phyloP scores from a whole-genome alignment of 2,113 vertebrate genomes.

The Solenodon paradoxus region DNA sequence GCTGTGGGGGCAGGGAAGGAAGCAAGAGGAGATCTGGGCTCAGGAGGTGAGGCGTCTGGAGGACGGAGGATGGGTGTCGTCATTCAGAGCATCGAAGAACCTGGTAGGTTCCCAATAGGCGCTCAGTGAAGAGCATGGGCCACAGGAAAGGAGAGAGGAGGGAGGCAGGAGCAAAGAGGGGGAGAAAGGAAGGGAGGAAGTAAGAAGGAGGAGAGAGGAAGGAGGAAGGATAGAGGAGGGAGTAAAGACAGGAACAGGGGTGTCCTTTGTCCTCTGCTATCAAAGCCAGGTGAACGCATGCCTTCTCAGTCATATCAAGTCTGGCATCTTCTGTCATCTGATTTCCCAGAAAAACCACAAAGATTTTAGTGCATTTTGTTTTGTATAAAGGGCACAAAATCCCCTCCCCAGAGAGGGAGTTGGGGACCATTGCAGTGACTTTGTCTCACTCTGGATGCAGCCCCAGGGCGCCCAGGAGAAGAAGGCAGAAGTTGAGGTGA shows the following conservation, averaged over 20 bases:
- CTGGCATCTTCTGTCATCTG: background rate
- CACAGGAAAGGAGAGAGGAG: no score
- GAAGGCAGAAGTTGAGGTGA: accelerated
- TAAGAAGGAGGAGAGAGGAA: accelerated
- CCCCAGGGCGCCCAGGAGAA: background rate
- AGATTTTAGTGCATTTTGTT: background rate
- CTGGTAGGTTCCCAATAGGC: no score
- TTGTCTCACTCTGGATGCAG: no score
- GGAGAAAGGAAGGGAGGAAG: background rate
- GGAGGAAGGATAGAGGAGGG: no score
- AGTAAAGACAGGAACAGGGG: accelerated
- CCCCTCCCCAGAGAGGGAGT: accelerated
- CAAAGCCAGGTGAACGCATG: background rate
- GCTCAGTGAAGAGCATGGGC: background rate
- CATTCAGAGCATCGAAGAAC: accelerated
- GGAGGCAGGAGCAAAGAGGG: no score
- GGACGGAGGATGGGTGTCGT: background rate
- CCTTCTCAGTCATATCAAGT: background rate
- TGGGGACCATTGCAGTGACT: no score
- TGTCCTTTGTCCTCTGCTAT: accelerated
- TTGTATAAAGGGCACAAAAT: background rate
- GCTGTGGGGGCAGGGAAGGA: accelerated
- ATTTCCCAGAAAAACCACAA: background rate
- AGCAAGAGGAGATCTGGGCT: no score
- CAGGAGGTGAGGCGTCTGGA: background rate